phyloP scores from a whole-genome alignment of 2,797 vertebrate genomes.

The Thripadectes ignobilis region DNA sequence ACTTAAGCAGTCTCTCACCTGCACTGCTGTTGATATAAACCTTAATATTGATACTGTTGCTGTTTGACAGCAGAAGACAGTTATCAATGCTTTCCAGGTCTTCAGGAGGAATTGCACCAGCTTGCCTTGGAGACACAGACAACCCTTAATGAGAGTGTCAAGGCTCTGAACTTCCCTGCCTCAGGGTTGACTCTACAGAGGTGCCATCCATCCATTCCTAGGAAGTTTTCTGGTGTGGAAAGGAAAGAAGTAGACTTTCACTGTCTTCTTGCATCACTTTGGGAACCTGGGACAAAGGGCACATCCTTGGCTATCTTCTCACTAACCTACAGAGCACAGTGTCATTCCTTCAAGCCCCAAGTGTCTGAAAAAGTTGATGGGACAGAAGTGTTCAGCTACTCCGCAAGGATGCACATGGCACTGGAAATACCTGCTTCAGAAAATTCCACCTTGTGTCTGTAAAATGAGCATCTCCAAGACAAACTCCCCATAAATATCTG shows the following conservation, averaged over 20 bases:
- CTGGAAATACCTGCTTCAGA: background rate
- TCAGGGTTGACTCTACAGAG: background rate
- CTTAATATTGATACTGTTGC: background rate
- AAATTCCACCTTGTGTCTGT: slow-evolving; percentile 39
- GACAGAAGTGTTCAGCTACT: background rate
- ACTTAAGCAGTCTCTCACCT: background rate
- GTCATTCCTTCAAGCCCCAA: background rate
- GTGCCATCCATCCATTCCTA: background rate
- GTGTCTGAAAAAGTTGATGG: background rate
- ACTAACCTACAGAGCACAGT: background rate
- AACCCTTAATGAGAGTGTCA: background rate
- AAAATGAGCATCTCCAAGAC: slow-evolving; percentile 46
- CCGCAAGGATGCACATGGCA: background rate
- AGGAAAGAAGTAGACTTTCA: background rate
- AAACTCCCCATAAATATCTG: slow-evolving; percentile 71
- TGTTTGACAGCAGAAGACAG: background rate
- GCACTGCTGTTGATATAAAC: background rate
- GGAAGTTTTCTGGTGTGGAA: background rate
- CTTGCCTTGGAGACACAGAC: background rate
- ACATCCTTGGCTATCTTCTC: background rate
- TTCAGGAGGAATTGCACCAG: background rate
- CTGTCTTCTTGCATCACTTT: background rate
- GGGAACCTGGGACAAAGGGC: background rate
- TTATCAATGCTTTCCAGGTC: background rate
- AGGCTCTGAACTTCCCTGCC: background rate